Evolutionary conservation across 2,797 vertebrate species (phyloP).

Genomic region (Myotis vivesi): DNA sequence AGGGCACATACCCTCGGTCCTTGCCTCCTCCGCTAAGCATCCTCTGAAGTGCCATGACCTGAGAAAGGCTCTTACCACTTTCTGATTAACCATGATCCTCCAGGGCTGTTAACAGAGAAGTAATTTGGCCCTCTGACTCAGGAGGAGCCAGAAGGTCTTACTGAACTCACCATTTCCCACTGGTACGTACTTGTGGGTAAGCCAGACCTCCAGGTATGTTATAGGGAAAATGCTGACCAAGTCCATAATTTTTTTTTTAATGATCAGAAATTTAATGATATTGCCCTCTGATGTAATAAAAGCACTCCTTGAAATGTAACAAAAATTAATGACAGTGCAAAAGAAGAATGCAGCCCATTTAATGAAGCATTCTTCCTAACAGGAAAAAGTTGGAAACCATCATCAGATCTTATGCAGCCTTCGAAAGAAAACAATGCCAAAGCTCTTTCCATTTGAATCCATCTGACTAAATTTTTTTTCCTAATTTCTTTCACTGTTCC

Average conservation of each 20-base stretch:
- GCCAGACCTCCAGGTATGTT: neutral
- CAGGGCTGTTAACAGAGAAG: neutral
- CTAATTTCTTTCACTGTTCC: neutral
- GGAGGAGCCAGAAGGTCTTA: neutral
- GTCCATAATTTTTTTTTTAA: neutral
- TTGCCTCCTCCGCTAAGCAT: neutral
- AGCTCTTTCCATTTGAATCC: neutral
- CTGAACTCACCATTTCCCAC: neutral
- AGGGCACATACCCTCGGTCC: neutral
- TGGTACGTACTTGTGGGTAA: neutral
- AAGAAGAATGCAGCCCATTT: slow-evolving; percentile 7
- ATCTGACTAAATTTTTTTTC: neutral
- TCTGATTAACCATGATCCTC: slow-evolving; percentile 8
- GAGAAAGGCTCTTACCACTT: neutral
- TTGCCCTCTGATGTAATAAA: neutral
- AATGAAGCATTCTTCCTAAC: neutral
- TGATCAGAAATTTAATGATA: neutral
- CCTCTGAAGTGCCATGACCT: neutral
- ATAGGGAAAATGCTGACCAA: neutral
- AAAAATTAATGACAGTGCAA: neutral
- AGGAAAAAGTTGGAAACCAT: neutral
- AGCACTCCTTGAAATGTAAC: slow-evolving; percentile 24
- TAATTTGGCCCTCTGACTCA: neutral
- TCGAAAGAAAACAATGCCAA: neutral
- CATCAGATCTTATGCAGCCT: neutral